These are phyloP conservation scores for Sphenodon punctatus DNA, from an alignment of 2,797 vertebrate genomes.

Conservation along the genomic window DNA sequence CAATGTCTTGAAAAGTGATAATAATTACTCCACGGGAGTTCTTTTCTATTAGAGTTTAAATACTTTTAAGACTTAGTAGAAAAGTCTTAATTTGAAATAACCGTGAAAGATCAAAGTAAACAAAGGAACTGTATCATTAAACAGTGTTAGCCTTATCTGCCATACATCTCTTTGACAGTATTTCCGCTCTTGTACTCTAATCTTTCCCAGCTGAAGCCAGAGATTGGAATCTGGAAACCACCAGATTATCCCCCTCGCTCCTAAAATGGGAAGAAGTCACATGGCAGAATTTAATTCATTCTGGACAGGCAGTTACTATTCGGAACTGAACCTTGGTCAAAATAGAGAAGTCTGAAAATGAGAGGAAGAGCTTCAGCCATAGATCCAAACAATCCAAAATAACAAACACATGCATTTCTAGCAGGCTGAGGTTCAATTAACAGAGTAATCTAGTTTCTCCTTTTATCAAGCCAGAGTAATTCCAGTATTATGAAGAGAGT, in stretches of 20 bases:
- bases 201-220: neutral
- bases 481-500: neutral
- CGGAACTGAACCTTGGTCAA: neutral
- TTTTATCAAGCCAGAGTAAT: neutral
- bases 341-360: neutral
- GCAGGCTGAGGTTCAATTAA: too few relatives aligned
- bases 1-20: constrained; percentile 46
- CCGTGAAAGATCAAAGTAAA: constrained; percentile 43
- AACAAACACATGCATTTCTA: too few relatives aligned
- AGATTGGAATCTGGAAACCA: neutral
- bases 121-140: neutral
- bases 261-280: neutral
- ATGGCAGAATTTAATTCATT: neutral
- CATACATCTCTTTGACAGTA: neutral
- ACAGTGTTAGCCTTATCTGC: neutral
- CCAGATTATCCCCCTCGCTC: neutral
- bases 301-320: neutral
- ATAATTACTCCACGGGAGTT: constrained; percentile 49
- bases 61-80: constrained; percentile 36
- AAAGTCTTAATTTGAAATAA: constrained; percentile 37
- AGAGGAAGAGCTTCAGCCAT: neutral
- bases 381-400: too few relatives aligned
- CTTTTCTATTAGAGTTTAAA: constrained; percentile 41
- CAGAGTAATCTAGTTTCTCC: neutral
- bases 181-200: neutral